phyloP scores from a whole-genome alignment of 2,888 invertebrate species.

The Hydrotaea cyrtoneurina region DNA sequence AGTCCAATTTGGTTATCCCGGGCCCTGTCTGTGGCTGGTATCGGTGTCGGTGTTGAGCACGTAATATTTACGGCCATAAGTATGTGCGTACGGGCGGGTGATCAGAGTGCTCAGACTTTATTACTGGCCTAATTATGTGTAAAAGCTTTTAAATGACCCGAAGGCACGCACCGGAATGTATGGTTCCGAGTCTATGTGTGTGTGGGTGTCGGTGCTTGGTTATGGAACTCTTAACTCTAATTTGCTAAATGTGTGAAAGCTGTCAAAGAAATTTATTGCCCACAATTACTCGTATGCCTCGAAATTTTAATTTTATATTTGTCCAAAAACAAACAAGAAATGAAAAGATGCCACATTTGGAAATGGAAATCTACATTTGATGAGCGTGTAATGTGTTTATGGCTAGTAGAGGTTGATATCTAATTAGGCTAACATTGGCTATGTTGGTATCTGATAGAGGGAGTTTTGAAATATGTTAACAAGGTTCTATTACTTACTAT shows the following conservation, averaged over 20 bases:
- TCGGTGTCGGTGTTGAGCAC: not conserved
- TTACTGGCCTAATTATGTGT: conserved; percentile 65
- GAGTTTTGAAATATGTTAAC: too few species aligned
- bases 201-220: not conserved
- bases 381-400: conserved; percentile 8
- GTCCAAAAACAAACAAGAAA: not conserved
- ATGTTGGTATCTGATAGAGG: too few species aligned
- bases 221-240: conserved; percentile 11
- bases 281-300: conserved; percentile 1
- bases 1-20: conserved; percentile 7
- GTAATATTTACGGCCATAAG: not conserved
- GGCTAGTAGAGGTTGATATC: not conserved
- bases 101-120: conserved; percentile 26
- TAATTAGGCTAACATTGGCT: too few species aligned
- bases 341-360: too few species aligned
- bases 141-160: conserved; percentile 65
- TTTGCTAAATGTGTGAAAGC: conserved; percentile 21
- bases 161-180: conserved; percentile 63
- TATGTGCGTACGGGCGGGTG: not conserved
- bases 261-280: conserved; percentile 43
- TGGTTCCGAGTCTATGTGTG: not conserved
- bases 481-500: too few species aligned
- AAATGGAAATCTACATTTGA: conserved; percentile 1
- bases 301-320: conserved; percentile 28
- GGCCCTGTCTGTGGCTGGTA: not conserved